Evolutionary conservation across 2,797 vertebrate genomes (phyloP).

Genomic region (Psittacula echo): DNA sequence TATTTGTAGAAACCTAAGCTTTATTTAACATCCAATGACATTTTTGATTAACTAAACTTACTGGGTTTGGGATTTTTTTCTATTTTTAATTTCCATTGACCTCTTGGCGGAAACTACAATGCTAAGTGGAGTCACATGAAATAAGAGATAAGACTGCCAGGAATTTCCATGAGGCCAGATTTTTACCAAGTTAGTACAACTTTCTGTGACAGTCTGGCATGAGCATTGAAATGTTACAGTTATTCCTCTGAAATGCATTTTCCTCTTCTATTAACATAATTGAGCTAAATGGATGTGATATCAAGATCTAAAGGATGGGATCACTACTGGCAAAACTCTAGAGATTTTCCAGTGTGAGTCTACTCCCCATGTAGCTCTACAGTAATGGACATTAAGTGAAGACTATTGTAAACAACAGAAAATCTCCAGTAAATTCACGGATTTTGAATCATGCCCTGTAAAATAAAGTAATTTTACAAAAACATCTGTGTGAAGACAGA

Average conservation of each 20-base stretch:
- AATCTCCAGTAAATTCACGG: background rate
- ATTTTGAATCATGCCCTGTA: background rate
- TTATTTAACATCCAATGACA: background rate
- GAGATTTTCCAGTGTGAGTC: background rate
- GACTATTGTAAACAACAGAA: background rate
- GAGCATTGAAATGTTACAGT: background rate
- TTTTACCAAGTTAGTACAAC: background rate
- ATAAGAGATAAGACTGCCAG: background rate
- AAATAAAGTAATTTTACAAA: background rate
- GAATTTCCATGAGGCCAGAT: background rate
- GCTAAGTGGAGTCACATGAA: background rate
- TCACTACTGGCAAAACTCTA: background rate
- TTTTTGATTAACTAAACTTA: background rate
- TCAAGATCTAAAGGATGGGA: background rate
- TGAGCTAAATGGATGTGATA: background rate
- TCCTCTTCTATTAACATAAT: background rate
- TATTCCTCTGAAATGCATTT: background rate
- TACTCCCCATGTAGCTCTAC: background rate
- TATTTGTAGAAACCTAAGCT: background rate
- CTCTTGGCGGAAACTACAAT: background rate
- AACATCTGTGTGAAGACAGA: background rate
- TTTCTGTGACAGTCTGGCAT: background rate
- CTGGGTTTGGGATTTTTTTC: rapidly evolving
- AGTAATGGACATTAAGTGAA: background rate
- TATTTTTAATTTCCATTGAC: background rate